Base-by-base conservation (phyloP, 2,797 vertebrate species). In the Pogoniulus pusillus region DNA sequence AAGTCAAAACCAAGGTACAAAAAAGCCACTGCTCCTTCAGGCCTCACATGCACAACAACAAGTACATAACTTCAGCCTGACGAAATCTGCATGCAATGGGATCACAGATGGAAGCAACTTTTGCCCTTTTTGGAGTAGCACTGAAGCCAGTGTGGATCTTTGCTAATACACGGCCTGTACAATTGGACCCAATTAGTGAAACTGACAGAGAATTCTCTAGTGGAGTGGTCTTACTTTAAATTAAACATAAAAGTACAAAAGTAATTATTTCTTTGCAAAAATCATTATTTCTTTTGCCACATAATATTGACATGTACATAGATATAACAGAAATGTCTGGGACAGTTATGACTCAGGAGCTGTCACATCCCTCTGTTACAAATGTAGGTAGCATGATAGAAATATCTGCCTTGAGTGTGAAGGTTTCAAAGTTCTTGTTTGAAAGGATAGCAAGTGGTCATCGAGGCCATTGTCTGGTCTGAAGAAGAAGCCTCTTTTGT, bases 61-160 rank as follows among this genome's bases (percentile, higher is more conserved):
- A n/a, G n/a, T n/a, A n/a, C n/a, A n/a, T n/a, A n/a, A n/a, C n/a
- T n/a, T n/a, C n/a, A n/a, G n/a, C n/a, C n/a, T n/a, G n/a, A n/a
- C n/a, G n/a, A n/a, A n/a, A n/a, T n/a, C n/a, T n/a, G n/a, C n/a
- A n/a, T 39, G 39, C 39, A 39, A 39, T 39, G 39, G 39, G 39
- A 39, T 39, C 39, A 32, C 30, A 85, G 27, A 34, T 34, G 32
- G 23, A 87, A 73, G 5, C 17, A 81, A 53, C 30, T 76, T 74
- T 26, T 59, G 69, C 47, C 26, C 8, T 59, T 60, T 92, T 63
- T 58, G 32, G 6, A 54, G 6, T 14, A 19, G 8, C 30, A 54
- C 9, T 3, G 3, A 85, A 87, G 27, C 60, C 45, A 86, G 12
- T 0, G 0, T 16, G 63, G 26, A 49, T 47, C 23, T n/a, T 58